These are phyloP conservation scores for Spodoptera exigua DNA, from an alignment of 2,888 invertebrate species.

Conservation along the genomic window DNA sequence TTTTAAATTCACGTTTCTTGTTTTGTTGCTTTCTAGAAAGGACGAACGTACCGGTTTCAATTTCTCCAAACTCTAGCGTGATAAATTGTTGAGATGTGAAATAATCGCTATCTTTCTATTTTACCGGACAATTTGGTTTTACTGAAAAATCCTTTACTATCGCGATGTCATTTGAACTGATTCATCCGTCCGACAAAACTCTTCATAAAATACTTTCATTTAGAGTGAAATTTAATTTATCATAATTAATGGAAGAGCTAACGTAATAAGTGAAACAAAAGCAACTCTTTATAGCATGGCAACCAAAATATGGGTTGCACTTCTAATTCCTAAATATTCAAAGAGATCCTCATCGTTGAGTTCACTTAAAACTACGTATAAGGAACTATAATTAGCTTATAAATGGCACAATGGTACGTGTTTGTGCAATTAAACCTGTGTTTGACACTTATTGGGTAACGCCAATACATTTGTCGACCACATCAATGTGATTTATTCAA, in stretches of 20 bases:
- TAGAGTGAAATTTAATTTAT: no score
- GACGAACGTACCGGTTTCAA: slow-evolving; percentile 49
- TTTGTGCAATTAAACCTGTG: slow-evolving; percentile 29
- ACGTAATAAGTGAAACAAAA: no score
- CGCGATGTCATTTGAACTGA: no score
- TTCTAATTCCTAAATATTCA: background rate
- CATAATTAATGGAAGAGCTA: no score
- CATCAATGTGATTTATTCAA: slow-evolving; percentile 52
- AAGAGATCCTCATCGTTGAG: background rate
- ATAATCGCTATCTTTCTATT: background rate
- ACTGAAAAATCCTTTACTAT: background rate
- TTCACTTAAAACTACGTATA: background rate
- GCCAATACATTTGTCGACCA: slow-evolving; percentile 21
- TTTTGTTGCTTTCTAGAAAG: slow-evolving; percentile 23
- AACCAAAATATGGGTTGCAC: no score
- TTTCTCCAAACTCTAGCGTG: slow-evolving; percentile 46
- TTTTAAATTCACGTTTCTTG: slow-evolving; percentile 8
- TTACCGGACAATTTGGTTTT: background rate
- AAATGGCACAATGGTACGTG: slow-evolving; percentile 25
- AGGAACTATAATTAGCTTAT: slow-evolving; percentile 11
- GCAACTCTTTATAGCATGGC: no score
- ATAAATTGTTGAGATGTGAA: background rate
- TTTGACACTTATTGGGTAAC: slow-evolving; percentile 40
- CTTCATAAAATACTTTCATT: no score
- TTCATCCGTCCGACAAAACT: no score